Evolutionary conservation across 1,140 invertebrate species (phyloP), one percentile per base, ranked within the genome.

Genomic region (Lepidostoma basale): DNA sequence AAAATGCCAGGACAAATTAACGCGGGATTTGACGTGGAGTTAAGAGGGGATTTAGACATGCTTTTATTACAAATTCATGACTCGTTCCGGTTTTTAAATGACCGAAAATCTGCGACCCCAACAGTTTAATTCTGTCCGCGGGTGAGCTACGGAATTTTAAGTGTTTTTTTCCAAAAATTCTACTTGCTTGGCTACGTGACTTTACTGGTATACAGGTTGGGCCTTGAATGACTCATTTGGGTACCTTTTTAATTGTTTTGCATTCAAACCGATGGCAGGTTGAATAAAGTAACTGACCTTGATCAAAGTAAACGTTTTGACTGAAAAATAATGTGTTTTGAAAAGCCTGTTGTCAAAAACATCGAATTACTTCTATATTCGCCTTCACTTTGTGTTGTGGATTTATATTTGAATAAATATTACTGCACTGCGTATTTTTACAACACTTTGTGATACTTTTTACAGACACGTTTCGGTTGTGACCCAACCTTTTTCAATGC

Each of bases 1-100:
- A 39, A 59, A 45, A 63, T 59, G 40, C 54, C 59, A 62, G 69
- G 66, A 72, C 70, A 72, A 72, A 72, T 72, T 72, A 72, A 67
- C 69, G 65, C 60, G 59, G 36, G 39, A 56, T 36, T 63, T 63
- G 60, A 63, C 44, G 60, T 47, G 44, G 44, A 40, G 45, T 3
- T n/a, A 18, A 23, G 62, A 10, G 33, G 39, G 62, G 60, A 28
- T 45, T 65, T 54, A 56, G 62, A 65, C 59, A 54, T 40, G 60
- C 67, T 40, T 52, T 62, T 70, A 70, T 72, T 72, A 72, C 59
- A 40, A 63, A 72, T 72, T 72, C 69, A 63, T 63, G 60, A 44
- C 65, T 44, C 69, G 69, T 72, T 33, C 69, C 18, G 36, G 47
- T 64, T 66, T 70, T 67, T 67, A 62, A 64, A 68, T 49, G 54